These are phyloP conservation scores for Tinea pellionella DNA, from an alignment of 2,888 invertebrate species.

Conservation along the genomic window DNA sequence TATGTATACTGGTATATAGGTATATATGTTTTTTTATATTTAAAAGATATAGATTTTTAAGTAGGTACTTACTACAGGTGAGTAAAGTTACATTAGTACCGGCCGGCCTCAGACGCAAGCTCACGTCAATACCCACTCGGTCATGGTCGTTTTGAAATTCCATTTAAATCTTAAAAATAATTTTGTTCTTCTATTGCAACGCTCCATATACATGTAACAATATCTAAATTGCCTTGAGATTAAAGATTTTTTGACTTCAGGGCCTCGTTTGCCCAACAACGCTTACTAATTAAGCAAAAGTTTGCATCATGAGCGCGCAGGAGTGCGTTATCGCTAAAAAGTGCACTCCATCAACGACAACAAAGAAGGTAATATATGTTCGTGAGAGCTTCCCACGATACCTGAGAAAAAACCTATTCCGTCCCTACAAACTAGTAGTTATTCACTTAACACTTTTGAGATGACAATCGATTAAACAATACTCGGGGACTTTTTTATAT, in stretches of 20 bases:
- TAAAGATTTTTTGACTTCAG: constrained; percentile 34
- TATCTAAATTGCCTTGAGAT: constrained; percentile 43
- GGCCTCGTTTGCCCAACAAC: constrained; percentile 37
- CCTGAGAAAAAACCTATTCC: constrained; percentile 21
- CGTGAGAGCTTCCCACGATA: constrained; percentile 60
- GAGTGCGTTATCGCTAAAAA: constrained; percentile 40
- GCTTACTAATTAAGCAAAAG: constrained; percentile 28
- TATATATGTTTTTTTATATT: too few species aligned
- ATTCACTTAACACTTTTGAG: not conserved
- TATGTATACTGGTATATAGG: too few species aligned
- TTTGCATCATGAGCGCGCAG: constrained; percentile 11
- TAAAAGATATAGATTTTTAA: too few species aligned
- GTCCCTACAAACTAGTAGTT: not conserved
- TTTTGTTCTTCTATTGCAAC: too few species aligned
- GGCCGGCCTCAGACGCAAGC: too few species aligned
- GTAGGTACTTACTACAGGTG: too few species aligned
- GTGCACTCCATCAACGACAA: constrained; percentile 35
- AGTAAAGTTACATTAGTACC: too few species aligned
- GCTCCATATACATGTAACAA: not conserved
- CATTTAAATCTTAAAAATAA: too few species aligned
- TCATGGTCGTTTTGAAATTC: too few species aligned
- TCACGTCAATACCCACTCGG: too few species aligned
- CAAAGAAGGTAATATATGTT: constrained; percentile 25
- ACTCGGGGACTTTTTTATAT: too few species aligned
- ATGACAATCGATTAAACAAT: not conserved